These are phyloP conservation scores for Eumacrocentrus americanus DNA, from an alignment of 2,888 invertebrate genomes.

Conservation along the genomic window DNA sequence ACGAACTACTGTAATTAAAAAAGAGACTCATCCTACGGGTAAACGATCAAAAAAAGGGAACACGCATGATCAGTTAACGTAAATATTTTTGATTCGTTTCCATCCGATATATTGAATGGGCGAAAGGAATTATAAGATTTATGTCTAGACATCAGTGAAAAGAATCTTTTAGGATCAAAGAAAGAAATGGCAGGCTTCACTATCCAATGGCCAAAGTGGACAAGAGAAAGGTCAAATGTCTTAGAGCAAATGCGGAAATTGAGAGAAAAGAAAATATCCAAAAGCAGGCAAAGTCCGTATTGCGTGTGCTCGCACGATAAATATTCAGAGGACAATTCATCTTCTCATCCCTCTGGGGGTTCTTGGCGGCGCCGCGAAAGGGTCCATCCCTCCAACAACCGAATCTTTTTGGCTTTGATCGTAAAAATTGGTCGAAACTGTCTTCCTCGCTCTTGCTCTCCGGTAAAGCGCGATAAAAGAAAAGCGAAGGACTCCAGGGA, in stretches of 20 bases:
- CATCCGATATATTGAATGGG: background rate
- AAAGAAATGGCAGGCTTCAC: background rate
- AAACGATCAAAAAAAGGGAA: too few species aligned
- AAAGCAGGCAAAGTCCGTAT: background rate
- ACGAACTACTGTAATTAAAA: too few species aligned
- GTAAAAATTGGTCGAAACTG: slow-evolving; percentile 30
- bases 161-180: background rate
- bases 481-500: slow-evolving; percentile 24
- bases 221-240: slow-evolving; percentile 12
- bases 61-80: too few species aligned
- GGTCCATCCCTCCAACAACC: slow-evolving; percentile 13
- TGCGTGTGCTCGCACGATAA: slow-evolving; percentile 17
- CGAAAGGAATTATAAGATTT: background rate
- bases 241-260: background rate
- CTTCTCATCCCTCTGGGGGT: slow-evolving; percentile 18
- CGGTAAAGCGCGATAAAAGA: slow-evolving; percentile 21
- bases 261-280: slow-evolving; percentile 1
- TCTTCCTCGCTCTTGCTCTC: too few species aligned
- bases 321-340: slow-evolving; percentile 29
- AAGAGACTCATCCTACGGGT: too few species aligned
- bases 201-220: background rate
- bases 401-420: slow-evolving; percentile 30
- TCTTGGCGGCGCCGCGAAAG: background rate
- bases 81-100: background rate
- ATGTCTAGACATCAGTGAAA: background rate